Evolutionary conservation across 1,140 invertebrate genomes (phyloP).

Genomic region (Colletes latitarsis): DNA sequence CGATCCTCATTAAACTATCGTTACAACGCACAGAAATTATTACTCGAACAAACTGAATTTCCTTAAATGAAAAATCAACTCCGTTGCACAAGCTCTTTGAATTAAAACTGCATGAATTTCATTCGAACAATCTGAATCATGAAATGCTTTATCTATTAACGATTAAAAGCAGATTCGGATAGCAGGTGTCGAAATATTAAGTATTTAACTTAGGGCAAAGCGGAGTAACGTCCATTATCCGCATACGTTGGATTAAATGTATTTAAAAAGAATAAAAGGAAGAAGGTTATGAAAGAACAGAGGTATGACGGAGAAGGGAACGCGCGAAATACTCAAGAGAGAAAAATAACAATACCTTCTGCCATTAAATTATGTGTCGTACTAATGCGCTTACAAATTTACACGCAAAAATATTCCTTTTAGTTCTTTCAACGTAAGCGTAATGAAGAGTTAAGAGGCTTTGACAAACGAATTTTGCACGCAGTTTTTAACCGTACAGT

Average conservation of each 20-base stretch:
- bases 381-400: slow-evolving; percentile 38
- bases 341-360: slow-evolving; percentile 26
- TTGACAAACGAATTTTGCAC: background rate
- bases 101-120: background rate
- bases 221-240: slow-evolving; percentile 12
- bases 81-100: background rate
- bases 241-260: slow-evolving; percentile 49
- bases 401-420: slow-evolving; percentile 19
- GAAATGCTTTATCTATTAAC: background rate
- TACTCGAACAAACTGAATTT: background rate
- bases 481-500: background rate
- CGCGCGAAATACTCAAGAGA: background rate
- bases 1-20: too few species aligned
- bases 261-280: slow-evolving; percentile 10
- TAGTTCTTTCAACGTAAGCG: slow-evolving; percentile 19
- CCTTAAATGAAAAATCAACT: background rate
- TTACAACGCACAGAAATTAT: too few species aligned
- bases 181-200: slow-evolving; percentile 27
- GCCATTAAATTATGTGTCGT: slow-evolving; percentile 20
- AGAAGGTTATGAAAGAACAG: slow-evolving; percentile 19
- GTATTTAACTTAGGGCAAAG: background rate
- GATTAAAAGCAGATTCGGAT: slow-evolving; percentile 22
- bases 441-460: slow-evolving; percentile 19
- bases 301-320: background rate
- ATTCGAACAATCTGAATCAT: too few species aligned